Base-by-base conservation (phyloP, 2,888 invertebrate species). In the Physocephala rufipes region DNA sequence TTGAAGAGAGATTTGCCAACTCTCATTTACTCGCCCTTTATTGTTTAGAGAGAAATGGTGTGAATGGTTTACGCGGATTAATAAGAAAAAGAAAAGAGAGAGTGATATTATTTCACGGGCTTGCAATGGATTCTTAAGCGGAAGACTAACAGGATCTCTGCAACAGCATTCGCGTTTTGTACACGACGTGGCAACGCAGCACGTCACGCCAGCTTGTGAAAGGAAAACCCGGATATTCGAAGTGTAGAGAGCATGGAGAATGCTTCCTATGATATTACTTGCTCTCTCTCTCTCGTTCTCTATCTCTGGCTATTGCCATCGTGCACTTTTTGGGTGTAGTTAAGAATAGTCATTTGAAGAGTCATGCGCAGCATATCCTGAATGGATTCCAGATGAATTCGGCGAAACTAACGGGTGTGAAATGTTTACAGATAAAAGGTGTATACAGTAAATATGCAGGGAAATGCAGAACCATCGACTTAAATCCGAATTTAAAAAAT, bases 301-400 rank as follows among this genome's bases (percentile, higher is more conserved):
- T n/a, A n/a, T n/a, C 59, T 58, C 26, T 7, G 19, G 36, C 36
- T 36, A 9, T 9, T 24, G 49, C 5, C 12, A n/a, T 12, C 4
- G 5, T 13, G 53, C 24, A 12, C 2, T 19, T 64, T 70, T 70
- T 70, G 70, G 70, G 70, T 70, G 70, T 70, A 70, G 70, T 55
- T 64, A 63, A 26, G 9, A 43, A 68, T 49, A 47, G 45, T 59
- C 47, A 47, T 19, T 19, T 19, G 30, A 30, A 51, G 13, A 43
- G 49, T 30, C 68, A 49, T 68, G 68, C 68, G 68, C 67, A 12
- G 24, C 30, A 24, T 16, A 30, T 28, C 62, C 62, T 51, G n/a
- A n/a, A n/a, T n/a, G 49, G 61, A 68, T 36, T 36, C 36, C 36
- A 7, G 36, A 7, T n/a, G n/a, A 36, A 9, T 36, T 36, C 36